Percentiles rank a stretch among this genome's conserved stretches.
Evolutionary conservation across 2,888 invertebrate genomes (phyloP).

Genomic region (Melinaea menophilus): DNA sequence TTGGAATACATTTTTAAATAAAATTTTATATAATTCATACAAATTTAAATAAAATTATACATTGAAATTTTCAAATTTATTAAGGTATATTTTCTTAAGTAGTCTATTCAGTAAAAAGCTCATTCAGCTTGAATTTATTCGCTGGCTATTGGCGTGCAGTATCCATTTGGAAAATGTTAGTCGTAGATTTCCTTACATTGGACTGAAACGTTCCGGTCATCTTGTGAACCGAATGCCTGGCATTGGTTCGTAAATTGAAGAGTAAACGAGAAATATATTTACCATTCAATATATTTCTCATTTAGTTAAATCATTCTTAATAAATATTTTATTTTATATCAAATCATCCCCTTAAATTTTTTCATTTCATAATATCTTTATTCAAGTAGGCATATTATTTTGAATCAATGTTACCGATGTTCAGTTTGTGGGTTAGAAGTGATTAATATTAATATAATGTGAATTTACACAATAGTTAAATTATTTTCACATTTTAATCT

Average conservation of each 20-base stretch:
- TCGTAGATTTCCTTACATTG: conserved; percentile 26
- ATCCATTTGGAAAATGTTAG: conserved; percentile 30
- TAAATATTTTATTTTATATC: too few relatives aligned
- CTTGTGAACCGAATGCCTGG: conserved; percentile 21
- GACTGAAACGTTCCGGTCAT: conserved; percentile 22
- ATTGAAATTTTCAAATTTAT: background rate
- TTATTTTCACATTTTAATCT: conserved; percentile 28
- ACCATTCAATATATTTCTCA: background rate
- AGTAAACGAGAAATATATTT: conserved; percentile 9
- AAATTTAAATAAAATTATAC: background rate
- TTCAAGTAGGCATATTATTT: too few relatives aligned
- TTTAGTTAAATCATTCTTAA: background rate
- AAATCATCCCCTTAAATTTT: too few relatives aligned
- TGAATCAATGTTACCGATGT: too few relatives aligned
- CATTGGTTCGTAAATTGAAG: conserved; percentile 10
- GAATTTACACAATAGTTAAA: background rate
- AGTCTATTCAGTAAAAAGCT: conserved; percentile 15
- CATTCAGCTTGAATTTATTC: conserved; percentile 26
- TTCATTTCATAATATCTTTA: too few relatives aligned
- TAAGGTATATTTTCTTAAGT: background rate
- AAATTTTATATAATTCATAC: background rate
- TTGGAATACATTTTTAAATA: background rate
- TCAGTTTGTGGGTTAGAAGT: too few relatives aligned
- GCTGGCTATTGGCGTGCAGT: conserved; percentile 28
- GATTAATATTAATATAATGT: too few relatives aligned